These are phyloP conservation scores for Ceratosolen fusciceps DNA, from an alignment of 1,140 invertebrate species.

Conservation along the genomic window DNA sequence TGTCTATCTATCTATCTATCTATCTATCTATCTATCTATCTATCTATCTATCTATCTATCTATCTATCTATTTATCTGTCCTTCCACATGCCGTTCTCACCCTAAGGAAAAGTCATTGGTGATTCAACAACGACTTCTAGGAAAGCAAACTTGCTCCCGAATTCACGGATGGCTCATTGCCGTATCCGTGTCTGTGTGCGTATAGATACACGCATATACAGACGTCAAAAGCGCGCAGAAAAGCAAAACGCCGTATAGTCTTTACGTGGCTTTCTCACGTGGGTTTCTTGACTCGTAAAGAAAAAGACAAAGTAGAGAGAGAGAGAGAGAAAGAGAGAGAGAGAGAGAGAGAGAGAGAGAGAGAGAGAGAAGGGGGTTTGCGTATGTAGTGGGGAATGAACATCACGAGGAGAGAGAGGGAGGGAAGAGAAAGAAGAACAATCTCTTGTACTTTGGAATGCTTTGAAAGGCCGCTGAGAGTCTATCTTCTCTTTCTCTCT, in stretches of 20 bases:
- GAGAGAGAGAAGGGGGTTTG: conserved; percentile 47
- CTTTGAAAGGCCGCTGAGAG: conserved; percentile 71
- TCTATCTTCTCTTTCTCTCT: conserved; percentile 34
- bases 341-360: conserved; percentile 35
- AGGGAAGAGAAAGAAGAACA: conserved; percentile 60
- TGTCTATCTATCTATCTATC: too few relatives aligned
- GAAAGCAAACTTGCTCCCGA: conserved; percentile 26
- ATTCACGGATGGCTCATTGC: conserved; percentile 28
- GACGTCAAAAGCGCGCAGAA: conserved; percentile 22
- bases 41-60: neutral
- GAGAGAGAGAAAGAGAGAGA: conserved; percentile 51
- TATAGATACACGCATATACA: conserved; percentile 15
- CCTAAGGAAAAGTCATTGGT: conserved; percentile 21
- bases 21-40: too few relatives aligned
- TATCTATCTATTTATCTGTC: neutral
- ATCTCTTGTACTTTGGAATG: conserved; percentile 70
- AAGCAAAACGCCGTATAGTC: neutral
- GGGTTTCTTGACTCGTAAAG: conserved; percentile 52
- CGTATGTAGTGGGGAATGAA: conserved; percentile 39
- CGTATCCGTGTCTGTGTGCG: neutral
- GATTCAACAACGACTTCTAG: conserved; percentile 23
- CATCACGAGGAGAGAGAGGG: conserved; percentile 45
- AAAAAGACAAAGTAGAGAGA: conserved; percentile 30
- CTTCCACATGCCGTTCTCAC: neutral
- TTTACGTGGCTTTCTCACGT: conserved; percentile 41